Base-by-base conservation (phyloP, 2,888 invertebrate genomes). In the Keiferia lycopersicella region DNA sequence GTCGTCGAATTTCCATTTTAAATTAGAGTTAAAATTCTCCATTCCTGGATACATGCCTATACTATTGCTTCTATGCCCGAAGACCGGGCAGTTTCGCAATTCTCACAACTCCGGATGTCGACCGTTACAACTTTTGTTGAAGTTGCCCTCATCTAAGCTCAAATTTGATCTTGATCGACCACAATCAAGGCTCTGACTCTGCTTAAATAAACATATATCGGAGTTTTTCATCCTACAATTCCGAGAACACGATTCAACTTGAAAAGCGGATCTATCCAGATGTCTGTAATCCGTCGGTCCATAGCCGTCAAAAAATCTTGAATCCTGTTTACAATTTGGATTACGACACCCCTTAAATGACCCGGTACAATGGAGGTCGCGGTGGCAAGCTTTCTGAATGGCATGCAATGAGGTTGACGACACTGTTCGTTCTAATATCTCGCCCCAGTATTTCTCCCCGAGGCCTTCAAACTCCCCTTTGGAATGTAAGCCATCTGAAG, bases 341-440 rank as follows among this genome's bases (percentile, higher is more conserved):
- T 79, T 86, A 2, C 86, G 84, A 57, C 86, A 91, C 14, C 91
- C 91, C 78, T 92, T 92, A 62, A 92, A 91, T 0, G 92, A 92
- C 38, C 92, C 92, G 12, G 87, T 81, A 70, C 87, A 92, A 67
- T 88, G 76, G 30, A 87, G 73, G 16, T 91, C 92, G 72, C 91
- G 81, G 61, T 91, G 90, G 58, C 91, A 92, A 39, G 89, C 83
- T 73, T 92, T 92, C 75, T 94, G 94, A 69, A 95, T 92, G 38
- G 95, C 95, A 76, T 96, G 96, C 56, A 96, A 89, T 60, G 96
- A 96, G 65, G 93, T 94, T 0, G 95, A 95, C 56, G 96, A 96
- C 10, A 96, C 94, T 0, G 96, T 96, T 8, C 96, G 91, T 81
- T 96, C 96, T 70, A 96, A 87, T 74, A 96, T 96, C 88, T 96